Base-by-base conservation (phyloP, 2,888 invertebrate species). In the Eutolmus rufibarbis region DNA sequence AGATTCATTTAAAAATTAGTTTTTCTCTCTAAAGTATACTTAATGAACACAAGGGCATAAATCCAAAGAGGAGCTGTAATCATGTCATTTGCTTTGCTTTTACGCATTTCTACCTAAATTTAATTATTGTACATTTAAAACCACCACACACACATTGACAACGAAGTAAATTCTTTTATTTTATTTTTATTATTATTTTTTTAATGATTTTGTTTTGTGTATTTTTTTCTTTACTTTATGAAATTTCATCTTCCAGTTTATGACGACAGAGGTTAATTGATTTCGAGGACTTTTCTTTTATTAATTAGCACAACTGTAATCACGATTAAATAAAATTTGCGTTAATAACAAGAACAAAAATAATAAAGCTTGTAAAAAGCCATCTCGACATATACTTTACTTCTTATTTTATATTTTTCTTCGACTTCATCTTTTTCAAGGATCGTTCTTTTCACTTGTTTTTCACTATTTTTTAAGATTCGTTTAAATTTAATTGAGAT, bases 81-180 rank as follows among this genome's bases (percentile, higher is more conserved):
- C 19, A 85, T 43, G 85, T 74, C 74, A 85, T 86, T 77, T 77
- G 37, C 43, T 78, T 77, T 81, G 51, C 77, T 74, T 74, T 56
- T 84, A 87, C 82, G 87, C 86, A 86, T 34, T 77, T 74, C 87
- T 87, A 87, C 79, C 84, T 88, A 88, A 66, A 76, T 74, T 88
- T 87, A 88, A 57, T 87, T 88, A 87, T 87, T 85, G 88, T 88
- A 87, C 88, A 88, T 77, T 88, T 87, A 87, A 87, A 87, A 88
- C 86, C 88, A 87, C 77, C 88, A 87, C 87, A 87, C 87, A 87
- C 79, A 84, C 86, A 88, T 56, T 57, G 51, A 87, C 84, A 77
- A 84, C 76, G 76, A 87, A 84, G 46, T 51, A 86, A 40, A 87
- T 43, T 85, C 31, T 66, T 87, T 74, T 74, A 23, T 74, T 34